Percentiles rank a stretch among this genome's conserved stretches.
Evolutionary conservation across 2,888 invertebrate genomes (phyloP).

Genomic region (Mayetiola destructor): DNA sequence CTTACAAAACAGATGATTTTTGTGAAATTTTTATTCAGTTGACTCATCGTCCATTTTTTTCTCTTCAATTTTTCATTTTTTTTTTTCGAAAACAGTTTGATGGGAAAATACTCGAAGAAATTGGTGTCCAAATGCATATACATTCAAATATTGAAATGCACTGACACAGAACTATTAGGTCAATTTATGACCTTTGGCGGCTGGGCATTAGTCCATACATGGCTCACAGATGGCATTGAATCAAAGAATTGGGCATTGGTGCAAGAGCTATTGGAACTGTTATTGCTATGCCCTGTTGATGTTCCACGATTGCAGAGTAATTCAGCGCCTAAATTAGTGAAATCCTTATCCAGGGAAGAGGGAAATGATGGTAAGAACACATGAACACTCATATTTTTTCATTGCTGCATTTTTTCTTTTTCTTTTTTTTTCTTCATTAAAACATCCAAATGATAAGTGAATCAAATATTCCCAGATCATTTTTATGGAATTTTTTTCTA

Average conservation of each 20-base stretch:
- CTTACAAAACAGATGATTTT: neutral
- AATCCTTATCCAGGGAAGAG: conserved; percentile 68
- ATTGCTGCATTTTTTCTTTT: conserved; percentile 23
- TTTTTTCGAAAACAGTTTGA: conserved; percentile 56
- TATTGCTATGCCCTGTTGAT: conserved; percentile 77
- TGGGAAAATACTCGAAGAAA: conserved; percentile 91
- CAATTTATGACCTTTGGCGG: conserved; percentile 84
- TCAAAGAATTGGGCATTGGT: conserved; percentile 77
- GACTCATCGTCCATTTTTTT: neutral
- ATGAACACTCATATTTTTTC: no score
- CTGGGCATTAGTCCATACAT: conserved; percentile 79
- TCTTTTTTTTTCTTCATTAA: neutral
- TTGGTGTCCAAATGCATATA: conserved; percentile 92
- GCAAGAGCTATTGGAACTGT: conserved; percentile 68
- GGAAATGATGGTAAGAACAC: conserved; percentile 70
- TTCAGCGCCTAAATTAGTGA: conserved; percentile 81
- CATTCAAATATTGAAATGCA: conserved; percentile 78
- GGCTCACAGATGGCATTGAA: conserved; percentile 78
- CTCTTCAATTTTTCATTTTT: neutral
- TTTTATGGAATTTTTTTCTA: neutral
- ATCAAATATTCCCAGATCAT: neutral
- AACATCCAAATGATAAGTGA: neutral
- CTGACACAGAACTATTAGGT: conserved; percentile 66
- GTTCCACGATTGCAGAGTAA: conserved; percentile 82
- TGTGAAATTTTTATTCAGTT: neutral